phyloP scores from a whole-genome alignment of 2,888 invertebrate genomes.

The Odontocerum albicorne region DNA sequence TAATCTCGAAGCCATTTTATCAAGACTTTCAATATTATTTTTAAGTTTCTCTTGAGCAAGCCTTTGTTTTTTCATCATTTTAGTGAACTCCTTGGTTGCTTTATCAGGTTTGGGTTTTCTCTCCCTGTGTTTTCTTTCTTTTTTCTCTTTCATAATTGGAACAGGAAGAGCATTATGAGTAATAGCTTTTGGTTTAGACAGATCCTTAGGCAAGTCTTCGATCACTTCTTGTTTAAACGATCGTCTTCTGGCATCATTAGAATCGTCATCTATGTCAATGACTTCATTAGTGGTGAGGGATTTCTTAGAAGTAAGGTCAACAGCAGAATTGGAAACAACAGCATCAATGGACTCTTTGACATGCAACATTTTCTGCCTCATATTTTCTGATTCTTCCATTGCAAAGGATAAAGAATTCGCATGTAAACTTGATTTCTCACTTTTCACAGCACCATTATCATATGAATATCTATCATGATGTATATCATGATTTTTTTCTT shows the following conservation, averaged over 20 bases:
- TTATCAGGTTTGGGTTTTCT: conserved; percentile 50
- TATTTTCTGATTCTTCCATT: conserved; percentile 19
- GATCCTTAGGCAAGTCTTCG: conserved; percentile 33
- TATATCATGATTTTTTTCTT: conserved; percentile 56
- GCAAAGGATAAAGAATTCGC: conserved; percentile 13
- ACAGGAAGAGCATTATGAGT: conserved; percentile 14
- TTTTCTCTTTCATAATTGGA: conserved; percentile 46
- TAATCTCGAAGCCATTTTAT: conserved; percentile 27
- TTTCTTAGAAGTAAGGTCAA: conserved; percentile 53
- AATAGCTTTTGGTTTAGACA: conserved; percentile 33
- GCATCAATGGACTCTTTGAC: conserved; percentile 20
- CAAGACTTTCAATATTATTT: conserved; percentile 35
- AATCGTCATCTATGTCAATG: conserved; percentile 55
- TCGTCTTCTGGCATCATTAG: conserved; percentile 46
- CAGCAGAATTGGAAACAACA: conserved; percentile 29
- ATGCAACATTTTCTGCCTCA: conserved; percentile 16
- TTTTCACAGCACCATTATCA: conserved; percentile 37
- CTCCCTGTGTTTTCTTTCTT: conserved; percentile 59
- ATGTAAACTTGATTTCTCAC: conserved; percentile 20
- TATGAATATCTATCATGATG: conserved; percentile 37
- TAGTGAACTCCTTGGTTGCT: conserved; percentile 51
- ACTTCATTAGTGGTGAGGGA: conserved; percentile 48
- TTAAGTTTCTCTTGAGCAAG: conserved; percentile 47
- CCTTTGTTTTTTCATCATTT: conserved; percentile 53
- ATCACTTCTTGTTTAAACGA: conserved; percentile 37